phyloP scores from a whole-genome alignment of 2,888 invertebrate genomes.

The Helobdella robusta region DNA sequence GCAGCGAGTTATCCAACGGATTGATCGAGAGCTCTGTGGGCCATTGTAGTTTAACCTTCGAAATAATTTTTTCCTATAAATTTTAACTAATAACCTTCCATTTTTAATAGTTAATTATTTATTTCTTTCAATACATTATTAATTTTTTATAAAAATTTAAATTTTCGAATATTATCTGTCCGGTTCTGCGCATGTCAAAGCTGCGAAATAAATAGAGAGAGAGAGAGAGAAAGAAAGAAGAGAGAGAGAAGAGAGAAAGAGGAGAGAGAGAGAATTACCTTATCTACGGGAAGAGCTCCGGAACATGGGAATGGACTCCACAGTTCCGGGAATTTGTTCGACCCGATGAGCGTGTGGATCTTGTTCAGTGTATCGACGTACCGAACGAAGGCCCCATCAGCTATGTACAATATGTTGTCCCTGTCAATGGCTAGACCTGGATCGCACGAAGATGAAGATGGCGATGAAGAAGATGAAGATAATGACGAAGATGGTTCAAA shows the following conservation, averaged over 20 bases:
- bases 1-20: constrained; percentile 82
- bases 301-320: constrained; percentile 88
- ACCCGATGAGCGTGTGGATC: constrained; percentile 86
- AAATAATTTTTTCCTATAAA: neutral
- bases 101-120: neutral
- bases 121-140: neutral
- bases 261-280: constrained; percentile 52
- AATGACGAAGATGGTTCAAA: too few relatives aligned
- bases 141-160: neutral
- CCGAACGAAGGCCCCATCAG: constrained; percentile 90
- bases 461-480: neutral
- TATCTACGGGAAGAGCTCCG: constrained; percentile 72
- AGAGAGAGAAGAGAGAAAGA: too few relatives aligned
- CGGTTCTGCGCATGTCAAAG: neutral
- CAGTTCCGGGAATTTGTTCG: constrained; percentile 85
- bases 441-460: too few relatives aligned
- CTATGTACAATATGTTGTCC: constrained; percentile 89
- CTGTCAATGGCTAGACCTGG: constrained; percentile 83
- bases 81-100: neutral
- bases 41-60: constrained; percentile 82
- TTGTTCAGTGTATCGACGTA: constrained; percentile 83
- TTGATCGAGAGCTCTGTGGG: constrained; percentile 90
- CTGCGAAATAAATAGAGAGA: neutral
- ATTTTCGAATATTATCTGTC: too few relatives aligned
- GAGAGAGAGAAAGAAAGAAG: too few relatives aligned